Percentiles rank a stretch among this genome's conserved stretches.
Evolutionary conservation across 2,797 vertebrate genomes (phyloP).

Genomic region (Lepus oiostolus): DNA sequence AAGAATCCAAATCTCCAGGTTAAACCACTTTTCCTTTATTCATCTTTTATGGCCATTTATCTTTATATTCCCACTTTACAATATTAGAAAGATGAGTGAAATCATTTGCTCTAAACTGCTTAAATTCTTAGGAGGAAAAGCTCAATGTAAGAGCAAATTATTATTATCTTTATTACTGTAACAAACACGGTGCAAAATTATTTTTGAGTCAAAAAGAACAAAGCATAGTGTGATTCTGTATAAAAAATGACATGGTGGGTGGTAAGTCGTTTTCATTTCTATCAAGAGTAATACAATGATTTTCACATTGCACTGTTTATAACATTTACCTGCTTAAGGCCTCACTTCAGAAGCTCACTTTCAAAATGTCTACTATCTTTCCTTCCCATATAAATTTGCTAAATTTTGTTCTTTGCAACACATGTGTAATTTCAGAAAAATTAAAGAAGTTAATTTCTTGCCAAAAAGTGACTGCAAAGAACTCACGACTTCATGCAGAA

Average conservation of each 20-base stretch:
- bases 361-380: slow-evolving; percentile 19
- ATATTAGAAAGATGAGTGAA: slow-evolving; percentile 69
- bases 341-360: slow-evolving; percentile 33
- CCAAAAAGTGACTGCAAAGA: neutral
- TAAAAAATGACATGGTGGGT: slow-evolving; percentile 71
- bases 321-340: slow-evolving; percentile 19
- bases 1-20: slow-evolving; percentile 65
- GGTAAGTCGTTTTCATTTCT: slow-evolving; percentile 64
- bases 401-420: slow-evolving; percentile 46
- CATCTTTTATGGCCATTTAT: slow-evolving; percentile 74
- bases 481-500: neutral
- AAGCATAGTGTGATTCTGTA: slow-evolving; percentile 42
- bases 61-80: slow-evolving; percentile 61
- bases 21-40: slow-evolving; percentile 74
- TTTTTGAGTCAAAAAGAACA: slow-evolving; percentile 74
- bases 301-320: slow-evolving; percentile 8
- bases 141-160: slow-evolving; percentile 63
- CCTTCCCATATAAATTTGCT: neutral
- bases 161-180: slow-evolving; percentile 77
- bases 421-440: neutral
- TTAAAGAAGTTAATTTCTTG: slow-evolving; percentile 37
- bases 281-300: slow-evolving; percentile 62
- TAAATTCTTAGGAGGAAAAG: slow-evolving; percentile 73
- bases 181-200: slow-evolving; percentile 77
- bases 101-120: slow-evolving; percentile 67